Conservation (phyloP, 2,797 vertebrate genomes). For the Poliocrania exsul region DNA sequence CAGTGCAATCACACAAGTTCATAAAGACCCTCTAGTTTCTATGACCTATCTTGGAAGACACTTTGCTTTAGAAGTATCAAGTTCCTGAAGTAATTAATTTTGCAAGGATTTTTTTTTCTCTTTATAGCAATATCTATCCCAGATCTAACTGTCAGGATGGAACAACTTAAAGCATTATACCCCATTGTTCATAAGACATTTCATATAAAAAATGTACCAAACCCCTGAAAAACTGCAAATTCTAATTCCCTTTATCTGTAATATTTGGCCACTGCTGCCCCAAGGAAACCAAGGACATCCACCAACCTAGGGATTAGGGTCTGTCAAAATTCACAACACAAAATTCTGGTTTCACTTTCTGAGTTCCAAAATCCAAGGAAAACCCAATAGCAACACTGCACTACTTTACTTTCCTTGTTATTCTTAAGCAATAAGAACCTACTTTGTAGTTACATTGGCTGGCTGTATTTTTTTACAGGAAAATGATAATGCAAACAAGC, state of each 20-base stretch:
- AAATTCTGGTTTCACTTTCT: not conserved
- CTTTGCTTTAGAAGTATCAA: not conserved
- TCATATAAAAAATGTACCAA: not conserved
- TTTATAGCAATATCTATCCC: not conserved
- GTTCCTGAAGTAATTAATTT: not conserved
- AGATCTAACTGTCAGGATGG: not conserved
- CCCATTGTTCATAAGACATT: not conserved
- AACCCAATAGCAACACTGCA: not conserved
- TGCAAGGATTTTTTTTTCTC: not conserved
- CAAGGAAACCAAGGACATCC: not conserved
- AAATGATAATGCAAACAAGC: not conserved
- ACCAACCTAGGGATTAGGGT: not conserved
- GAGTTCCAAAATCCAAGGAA: not conserved
- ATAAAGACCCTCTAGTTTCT: not conserved
- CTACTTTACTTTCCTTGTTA: not conserved
- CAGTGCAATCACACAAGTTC: not conserved
- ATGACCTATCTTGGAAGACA: not conserved
- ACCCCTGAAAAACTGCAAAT: not conserved
- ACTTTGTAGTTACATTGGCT: not conserved
- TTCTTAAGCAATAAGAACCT: not conserved
- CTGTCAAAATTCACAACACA: not conserved
- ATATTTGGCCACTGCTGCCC: fast-evolving
- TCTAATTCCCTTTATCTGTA: not conserved
- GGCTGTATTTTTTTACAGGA: not conserved
- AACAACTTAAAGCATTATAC: not conserved